These are phyloP conservation scores for Centropristis striata DNA, from an alignment of 2,113 vertebrate genomes.

Conservation along the genomic window DNA sequence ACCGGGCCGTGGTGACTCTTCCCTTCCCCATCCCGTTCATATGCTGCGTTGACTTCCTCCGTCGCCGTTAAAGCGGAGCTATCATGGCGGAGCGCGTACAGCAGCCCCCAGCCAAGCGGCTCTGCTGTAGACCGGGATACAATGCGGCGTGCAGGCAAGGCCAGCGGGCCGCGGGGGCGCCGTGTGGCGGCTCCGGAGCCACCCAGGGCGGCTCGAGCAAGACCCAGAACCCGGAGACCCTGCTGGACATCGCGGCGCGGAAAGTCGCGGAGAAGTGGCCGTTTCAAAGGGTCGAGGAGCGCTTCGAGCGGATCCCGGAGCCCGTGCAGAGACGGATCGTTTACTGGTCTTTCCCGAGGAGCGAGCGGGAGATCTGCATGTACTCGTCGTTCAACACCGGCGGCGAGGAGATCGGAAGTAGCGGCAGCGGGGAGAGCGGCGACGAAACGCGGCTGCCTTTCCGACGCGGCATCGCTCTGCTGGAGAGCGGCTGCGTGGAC, in stretches of 20 bases:
- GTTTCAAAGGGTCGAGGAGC: constrained; percentile 95
- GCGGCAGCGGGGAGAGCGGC: constrained; percentile 85
- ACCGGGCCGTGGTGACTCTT: constrained; percentile 79
- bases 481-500: constrained; percentile 95
- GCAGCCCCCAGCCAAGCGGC: constrained; percentile 95
- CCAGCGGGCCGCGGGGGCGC: constrained; percentile 86
- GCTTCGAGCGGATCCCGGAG: constrained; percentile 96
- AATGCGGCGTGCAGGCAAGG: constrained; percentile 85
- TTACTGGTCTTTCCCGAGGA: constrained; percentile 97
- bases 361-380: constrained; percentile 97
- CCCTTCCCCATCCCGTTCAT: constrained; percentile 87
- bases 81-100: constrained; percentile 99
- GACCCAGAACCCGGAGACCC: constrained; percentile 91
- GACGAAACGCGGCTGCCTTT: constrained; percentile 94
- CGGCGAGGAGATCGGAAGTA: constrained; percentile 86
- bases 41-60: constrained; percentile 93
- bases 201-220: constrained; percentile 85
- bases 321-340: constrained; percentile 96
- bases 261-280: constrained; percentile 98
- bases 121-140: constrained; percentile 94
- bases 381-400: constrained; percentile 95
- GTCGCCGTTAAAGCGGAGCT: constrained; percentile 93
- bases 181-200: constrained; percentile 84
- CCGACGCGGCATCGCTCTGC: constrained; percentile 92
- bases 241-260: constrained; percentile 95